These are phyloP conservation scores for Plodia interpunctella DNA, from an alignment of 1,140 invertebrate genomes.

Conservation along the genomic window DNA sequence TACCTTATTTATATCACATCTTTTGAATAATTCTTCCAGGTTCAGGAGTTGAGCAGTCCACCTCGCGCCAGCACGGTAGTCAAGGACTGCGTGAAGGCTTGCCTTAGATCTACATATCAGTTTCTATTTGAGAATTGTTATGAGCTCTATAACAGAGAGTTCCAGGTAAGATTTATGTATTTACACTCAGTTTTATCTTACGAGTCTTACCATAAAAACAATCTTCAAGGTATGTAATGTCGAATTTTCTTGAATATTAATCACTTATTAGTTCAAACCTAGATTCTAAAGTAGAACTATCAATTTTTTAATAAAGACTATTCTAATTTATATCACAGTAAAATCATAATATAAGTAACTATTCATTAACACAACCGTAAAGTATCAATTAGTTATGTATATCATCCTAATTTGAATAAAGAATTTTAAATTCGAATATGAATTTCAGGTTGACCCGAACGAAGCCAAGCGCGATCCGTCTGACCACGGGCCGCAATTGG, in stretches of 20 bases:
- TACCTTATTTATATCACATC: not conserved
- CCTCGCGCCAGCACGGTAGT: slow-evolving; percentile 98
- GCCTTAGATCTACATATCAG: slow-evolving; percentile 97
- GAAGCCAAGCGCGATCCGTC: slow-evolving; percentile 91
- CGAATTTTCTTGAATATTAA: too few relatives aligned
- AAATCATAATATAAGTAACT: too few relatives aligned
- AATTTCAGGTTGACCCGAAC: slow-evolving; percentile 87
- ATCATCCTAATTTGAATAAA: too few relatives aligned
- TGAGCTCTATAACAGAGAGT: slow-evolving; percentile 95
- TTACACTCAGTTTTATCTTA: not conserved
- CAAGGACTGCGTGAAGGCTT: slow-evolving; percentile 99
- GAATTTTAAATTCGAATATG: too few relatives aligned
- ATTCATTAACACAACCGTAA: too few relatives aligned
- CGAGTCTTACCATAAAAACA: too few relatives aligned
- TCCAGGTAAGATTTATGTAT: slow-evolving; percentile 80
- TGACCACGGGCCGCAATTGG: slow-evolving; percentile 92
- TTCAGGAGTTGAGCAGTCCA: slow-evolving; percentile 98
- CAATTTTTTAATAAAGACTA: too few relatives aligned
- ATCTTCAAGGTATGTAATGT: too few relatives aligned
- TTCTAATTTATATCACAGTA: too few relatives aligned
- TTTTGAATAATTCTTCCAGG: slow-evolving; percentile 77
- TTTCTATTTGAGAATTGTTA: slow-evolving; percentile 99
- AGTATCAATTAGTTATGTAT: too few relatives aligned
- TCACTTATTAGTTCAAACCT: too few relatives aligned
- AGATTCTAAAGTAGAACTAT: too few relatives aligned